Evolutionary conservation across 2,797 vertebrate genomes (phyloP).

Genomic region (Neomorphus geoffroyi): DNA sequence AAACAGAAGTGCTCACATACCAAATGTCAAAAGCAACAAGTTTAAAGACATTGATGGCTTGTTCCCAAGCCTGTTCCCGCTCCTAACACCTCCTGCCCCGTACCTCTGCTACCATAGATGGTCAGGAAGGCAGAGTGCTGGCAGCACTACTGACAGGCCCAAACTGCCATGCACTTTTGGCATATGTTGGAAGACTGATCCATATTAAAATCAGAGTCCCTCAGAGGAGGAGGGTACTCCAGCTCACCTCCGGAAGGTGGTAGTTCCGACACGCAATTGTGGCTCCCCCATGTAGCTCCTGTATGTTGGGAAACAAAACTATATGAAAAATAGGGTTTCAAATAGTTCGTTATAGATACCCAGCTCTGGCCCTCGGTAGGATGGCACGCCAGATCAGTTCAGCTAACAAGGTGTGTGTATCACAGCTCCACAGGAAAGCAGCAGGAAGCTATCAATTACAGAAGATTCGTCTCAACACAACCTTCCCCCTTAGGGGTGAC

Average conservation of each 20-base stretch:
- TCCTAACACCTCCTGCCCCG: background rate
- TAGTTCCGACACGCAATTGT: fast-evolving
- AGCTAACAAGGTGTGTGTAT: fast-evolving
- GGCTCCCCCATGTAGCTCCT: background rate
- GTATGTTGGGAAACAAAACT: background rate
- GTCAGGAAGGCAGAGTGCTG: background rate
- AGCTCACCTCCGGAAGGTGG: background rate
- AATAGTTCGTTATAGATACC: fast-evolving
- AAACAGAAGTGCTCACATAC: fast-evolving
- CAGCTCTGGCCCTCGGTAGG: fast-evolving
- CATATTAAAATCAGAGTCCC: background rate
- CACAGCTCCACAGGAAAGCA: background rate
- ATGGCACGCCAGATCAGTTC: background rate
- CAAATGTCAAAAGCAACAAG: fast-evolving
- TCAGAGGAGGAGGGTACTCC: background rate
- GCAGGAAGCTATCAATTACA: background rate
- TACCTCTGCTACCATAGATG: background rate
- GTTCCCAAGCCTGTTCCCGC: background rate
- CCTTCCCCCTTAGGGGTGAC: background rate
- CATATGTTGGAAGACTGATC: fast-evolving
- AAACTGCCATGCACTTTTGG: fast-evolving
- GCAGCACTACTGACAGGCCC: background rate
- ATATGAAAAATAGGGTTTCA: background rate
- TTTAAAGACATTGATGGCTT: background rate
- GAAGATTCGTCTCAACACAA: background rate